Percentiles rank a stretch among this genome's conserved stretches.
These are phyloP conservation scores for Prostheceraeus crozeri DNA, from an alignment of 2,888 invertebrate genomes.

Conservation along the genomic window DNA sequence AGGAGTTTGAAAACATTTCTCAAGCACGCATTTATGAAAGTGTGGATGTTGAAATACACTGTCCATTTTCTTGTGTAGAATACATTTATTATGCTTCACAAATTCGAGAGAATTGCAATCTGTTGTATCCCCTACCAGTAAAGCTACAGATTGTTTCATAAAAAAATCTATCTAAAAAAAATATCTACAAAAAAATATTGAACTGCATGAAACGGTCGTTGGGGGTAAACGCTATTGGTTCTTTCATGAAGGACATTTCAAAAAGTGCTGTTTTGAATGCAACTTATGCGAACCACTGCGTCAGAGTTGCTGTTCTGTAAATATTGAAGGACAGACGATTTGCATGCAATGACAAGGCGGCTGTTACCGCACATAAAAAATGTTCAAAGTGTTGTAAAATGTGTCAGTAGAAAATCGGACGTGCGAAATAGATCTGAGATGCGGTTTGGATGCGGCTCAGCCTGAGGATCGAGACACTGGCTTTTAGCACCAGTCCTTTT, in stretches of 20 bases:
- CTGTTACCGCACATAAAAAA: no score
- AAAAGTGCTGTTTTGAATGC: not conserved
- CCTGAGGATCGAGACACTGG: no score
- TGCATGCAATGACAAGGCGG: no score
- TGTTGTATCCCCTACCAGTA: not conserved
- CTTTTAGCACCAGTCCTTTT: no score
- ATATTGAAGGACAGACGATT: no score
- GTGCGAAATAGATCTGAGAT: no score
- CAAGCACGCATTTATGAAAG: constrained; percentile 1
- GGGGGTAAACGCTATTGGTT: constrained; percentile 9
- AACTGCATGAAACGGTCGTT: not conserved
- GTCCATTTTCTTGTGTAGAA: constrained; percentile 2
- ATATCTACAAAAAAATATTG: not conserved
- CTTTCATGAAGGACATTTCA: constrained; percentile 9
- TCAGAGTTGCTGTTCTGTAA: not conserved
- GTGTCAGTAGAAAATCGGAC: no score
- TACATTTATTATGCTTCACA: not conserved
- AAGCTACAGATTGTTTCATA: no score
- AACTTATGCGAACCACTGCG: not conserved
- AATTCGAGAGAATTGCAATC: not conserved
- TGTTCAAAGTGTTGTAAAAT: no score
- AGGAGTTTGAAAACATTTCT: not conserved
- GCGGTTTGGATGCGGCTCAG: no score
- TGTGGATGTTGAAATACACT: not conserved
- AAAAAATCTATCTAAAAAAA: no score